These are phyloP conservation scores for Notolepis coatsorum DNA, from an alignment of 2,797 vertebrate species.

Conservation along the genomic window DNA sequence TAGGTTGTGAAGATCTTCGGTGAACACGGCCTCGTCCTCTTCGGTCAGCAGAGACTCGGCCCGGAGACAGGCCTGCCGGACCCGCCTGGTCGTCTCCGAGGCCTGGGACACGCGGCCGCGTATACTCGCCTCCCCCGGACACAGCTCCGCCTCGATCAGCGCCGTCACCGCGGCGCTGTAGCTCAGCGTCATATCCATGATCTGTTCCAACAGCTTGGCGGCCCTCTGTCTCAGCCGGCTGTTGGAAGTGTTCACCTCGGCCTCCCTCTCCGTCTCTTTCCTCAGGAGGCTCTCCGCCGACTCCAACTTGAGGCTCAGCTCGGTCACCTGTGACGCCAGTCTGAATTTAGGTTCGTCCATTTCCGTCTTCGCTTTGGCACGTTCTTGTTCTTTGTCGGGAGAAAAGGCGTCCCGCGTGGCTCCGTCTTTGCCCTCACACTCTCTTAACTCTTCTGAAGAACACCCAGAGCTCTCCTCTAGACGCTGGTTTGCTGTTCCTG, in stretches of 20 bases:
- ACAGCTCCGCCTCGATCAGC: slow-evolving; percentile 69
- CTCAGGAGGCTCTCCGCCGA: slow-evolving; percentile 55
- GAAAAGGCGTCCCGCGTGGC: slow-evolving; percentile 30
- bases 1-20: slow-evolving; percentile 48
- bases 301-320: slow-evolving; percentile 67
- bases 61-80: slow-evolving; percentile 61
- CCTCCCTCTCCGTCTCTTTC: slow-evolving; percentile 60
- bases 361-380: slow-evolving; percentile 38
- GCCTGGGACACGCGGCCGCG: slow-evolving; percentile 45
- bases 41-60: slow-evolving; percentile 64
- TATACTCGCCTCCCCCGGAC: slow-evolving; percentile 59
- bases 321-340: slow-evolving; percentile 63
- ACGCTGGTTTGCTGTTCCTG: background rate
- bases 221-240: slow-evolving; percentile 60
- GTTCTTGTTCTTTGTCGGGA: slow-evolving; percentile 14
- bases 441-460: background rate
- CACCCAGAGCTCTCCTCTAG: background rate
- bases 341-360: slow-evolving; percentile 59
- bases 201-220: slow-evolving; percentile 54
- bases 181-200: slow-evolving; percentile 51
- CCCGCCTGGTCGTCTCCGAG: slow-evolving; percentile 49
- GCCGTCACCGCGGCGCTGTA: slow-evolving; percentile 58
- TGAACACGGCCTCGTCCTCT: slow-evolving; percentile 50
- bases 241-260: slow-evolving; percentile 50
- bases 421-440: slow-evolving; percentile 20